Evolutionary conservation across 2,113 vertebrate genomes (phyloP), one percentile per base, ranked within the genome.

Genomic region (Opisthocomus hoazin): DNA sequence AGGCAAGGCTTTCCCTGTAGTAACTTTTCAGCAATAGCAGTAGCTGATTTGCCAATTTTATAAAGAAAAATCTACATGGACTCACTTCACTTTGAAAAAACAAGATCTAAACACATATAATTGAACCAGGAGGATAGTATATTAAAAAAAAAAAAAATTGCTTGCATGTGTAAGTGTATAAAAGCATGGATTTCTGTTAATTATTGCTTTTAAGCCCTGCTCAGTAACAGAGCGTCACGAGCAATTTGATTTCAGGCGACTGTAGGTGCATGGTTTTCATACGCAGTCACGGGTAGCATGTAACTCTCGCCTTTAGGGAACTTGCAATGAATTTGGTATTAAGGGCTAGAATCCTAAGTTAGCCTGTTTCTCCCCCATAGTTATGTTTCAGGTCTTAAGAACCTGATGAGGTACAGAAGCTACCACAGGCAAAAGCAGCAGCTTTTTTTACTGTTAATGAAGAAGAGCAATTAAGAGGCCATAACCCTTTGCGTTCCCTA

Each of bases 241-340:
- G 15, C 24, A 54, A 23, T 54, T 71, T 13, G 2, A 16, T 34
- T 84, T 66, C 58, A 34, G 21, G 26, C 12, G 32, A 29, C 7
- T 27, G 5, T 30, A 76, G 36, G 29, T 11, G 9, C 27, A 54
- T 7, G 15, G 22, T 43, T 89, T 73, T 60, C 26, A 34, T 23
- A 51, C 3, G 4, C 23, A 12, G 8, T 41, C 51, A 65, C 1
- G 1, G 11, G 15, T 30, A 87, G 6, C 22, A 12, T 4, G 7
- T 37, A 50, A 48, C 69, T 69, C 48, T 22, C 43, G 24, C 27
- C 29, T 53, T 60, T 17, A 41, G 29, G 16, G 26, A 53, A n/a
- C 24, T 15, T 74, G 34, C 45, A 78, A 12, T 16, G 9, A 78
- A 73, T 46, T 41, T 46, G 26, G 20, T 53, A 43, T 64, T 29